Percentiles rank a stretch among this genome's conserved stretches.
Conservation (phyloP, 2,797 vertebrate species). For the Coracias cyanogaster region DNA sequence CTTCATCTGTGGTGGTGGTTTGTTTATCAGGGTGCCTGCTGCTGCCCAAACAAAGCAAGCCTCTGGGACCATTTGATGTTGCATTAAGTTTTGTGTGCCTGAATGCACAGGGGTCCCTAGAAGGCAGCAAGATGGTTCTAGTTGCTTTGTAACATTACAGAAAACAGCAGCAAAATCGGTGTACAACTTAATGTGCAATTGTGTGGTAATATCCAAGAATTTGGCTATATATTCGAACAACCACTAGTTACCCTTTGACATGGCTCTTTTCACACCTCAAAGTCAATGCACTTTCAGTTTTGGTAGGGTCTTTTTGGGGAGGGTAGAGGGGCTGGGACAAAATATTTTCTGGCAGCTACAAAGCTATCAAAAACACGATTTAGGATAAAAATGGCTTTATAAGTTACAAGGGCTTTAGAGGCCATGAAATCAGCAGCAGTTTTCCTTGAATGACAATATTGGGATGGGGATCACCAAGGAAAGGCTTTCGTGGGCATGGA, state of each 20-base stretch:
- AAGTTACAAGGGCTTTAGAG: not conserved
- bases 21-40: not conserved
- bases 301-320: not conserved
- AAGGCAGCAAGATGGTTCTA: not conserved
- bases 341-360: not conserved
- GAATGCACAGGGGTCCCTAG: not conserved
- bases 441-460: not conserved
- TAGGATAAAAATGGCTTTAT: not conserved
- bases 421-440: not conserved
- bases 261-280: not conserved
- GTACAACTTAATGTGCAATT: not conserved
- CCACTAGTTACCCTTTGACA: not conserved
- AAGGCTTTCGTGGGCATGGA: not conserved
- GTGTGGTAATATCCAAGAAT: not conserved
- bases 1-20: not conserved
- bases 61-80: not conserved
- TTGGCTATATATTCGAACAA: not conserved
- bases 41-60: not conserved
- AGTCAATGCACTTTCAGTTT: not conserved
- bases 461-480: not conserved
- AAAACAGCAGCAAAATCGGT: not conserved
- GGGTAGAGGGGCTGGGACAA: not conserved
- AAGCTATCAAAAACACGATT: not conserved
- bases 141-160: not conserved
- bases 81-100: not conserved